Percentiles rank a stretch among this genome's conserved stretches.
Conservation (phyloP, 2,113 vertebrate species). For the Boulengeromyrus knoepffleri region DNA sequence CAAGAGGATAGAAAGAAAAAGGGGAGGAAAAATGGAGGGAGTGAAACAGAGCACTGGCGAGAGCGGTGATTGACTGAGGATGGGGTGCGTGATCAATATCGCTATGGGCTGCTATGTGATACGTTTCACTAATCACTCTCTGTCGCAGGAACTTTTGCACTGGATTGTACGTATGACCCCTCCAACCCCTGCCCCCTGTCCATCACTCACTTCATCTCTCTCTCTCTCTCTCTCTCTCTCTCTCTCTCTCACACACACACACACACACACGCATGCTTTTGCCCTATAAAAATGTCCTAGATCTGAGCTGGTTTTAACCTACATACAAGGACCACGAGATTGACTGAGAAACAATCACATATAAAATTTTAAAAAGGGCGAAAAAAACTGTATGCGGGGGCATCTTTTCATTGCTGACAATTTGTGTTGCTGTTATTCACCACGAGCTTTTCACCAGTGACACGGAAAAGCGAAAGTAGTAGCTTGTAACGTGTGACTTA, state of each 20-base stretch:
- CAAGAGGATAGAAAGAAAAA: conserved; percentile 28
- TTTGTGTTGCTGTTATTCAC: neutral
- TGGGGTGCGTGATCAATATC: conserved; percentile 53
- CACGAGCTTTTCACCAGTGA: neutral
- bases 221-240: neutral
- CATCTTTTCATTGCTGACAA: neutral
- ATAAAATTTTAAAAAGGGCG: neutral
- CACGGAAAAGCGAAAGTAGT: neutral
- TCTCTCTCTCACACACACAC: neutral
- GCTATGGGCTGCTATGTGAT: conserved; percentile 53
- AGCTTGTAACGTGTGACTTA: neutral
- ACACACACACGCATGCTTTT: conserved; percentile 18
- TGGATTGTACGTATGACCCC: conserved; percentile 43
- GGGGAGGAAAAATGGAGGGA: conserved; percentile 17
- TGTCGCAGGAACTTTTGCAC: conserved; percentile 38
- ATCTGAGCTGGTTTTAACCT: conserved; percentile 14
- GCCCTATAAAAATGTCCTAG: conserved; percentile 13
- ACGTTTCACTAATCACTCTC: conserved; percentile 51
- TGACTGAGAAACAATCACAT: neutral
- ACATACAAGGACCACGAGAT: neutral
- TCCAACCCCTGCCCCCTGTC: conserved; percentile 22
- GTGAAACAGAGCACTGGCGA: conserved; percentile 36
- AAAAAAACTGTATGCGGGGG: neutral
- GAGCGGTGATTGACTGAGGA: conserved; percentile 51
- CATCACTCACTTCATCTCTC: neutral